Evolutionary conservation across 2,113 vertebrate genomes (phyloP), one percentile per base, ranked within the genome.

Genomic region (Nothocercus nigrocapillus): DNA sequence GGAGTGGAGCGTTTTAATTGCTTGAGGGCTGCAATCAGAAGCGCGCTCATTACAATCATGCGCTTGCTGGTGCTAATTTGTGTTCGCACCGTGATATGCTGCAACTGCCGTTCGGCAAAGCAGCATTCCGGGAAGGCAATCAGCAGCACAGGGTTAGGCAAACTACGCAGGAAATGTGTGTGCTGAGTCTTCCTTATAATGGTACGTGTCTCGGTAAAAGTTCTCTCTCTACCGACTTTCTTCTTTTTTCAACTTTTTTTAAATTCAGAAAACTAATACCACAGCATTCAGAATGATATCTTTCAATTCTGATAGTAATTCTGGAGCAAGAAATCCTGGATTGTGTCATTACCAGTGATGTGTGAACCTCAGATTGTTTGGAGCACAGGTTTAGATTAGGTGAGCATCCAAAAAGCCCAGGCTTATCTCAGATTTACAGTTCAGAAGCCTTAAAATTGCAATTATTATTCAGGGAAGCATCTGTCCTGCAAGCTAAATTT

Each of bases 341-440:
- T 8, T 84, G 10, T 87, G 90, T 85, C 78, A 79, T 87, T 75
- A 18, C 11, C 34, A 56, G 42, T 2, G 7, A 34, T 34, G 19
- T 51, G 62, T 76, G 78, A 91, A 56, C 49, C 82, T 91, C 16
- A 3, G 47, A 21, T 68, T 51, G 38, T 82, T 56, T 73, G 63
- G 78, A 88, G 47, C 58, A 89, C 47, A 42, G 45, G 42, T 87
- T 91, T 68, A 94, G 74, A 42, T 62, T 36, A 77, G 44, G 44
- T 34, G 38, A 67, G 17, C 69, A 68, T 82, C 68, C 53, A 18
- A 15, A 78, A 75, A 44, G 4, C 34, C 27, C 34, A 3, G 5
- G 20, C 7, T 95, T 84, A 85, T 83, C 61, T 81, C 73, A 87
- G 42, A 85, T 85, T 76, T 91, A 40, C 69, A 53, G 21, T 91